Evolutionary conservation across 2,888 invertebrate genomes (phyloP).

Genomic region (Amphipyra tragopoginis): DNA sequence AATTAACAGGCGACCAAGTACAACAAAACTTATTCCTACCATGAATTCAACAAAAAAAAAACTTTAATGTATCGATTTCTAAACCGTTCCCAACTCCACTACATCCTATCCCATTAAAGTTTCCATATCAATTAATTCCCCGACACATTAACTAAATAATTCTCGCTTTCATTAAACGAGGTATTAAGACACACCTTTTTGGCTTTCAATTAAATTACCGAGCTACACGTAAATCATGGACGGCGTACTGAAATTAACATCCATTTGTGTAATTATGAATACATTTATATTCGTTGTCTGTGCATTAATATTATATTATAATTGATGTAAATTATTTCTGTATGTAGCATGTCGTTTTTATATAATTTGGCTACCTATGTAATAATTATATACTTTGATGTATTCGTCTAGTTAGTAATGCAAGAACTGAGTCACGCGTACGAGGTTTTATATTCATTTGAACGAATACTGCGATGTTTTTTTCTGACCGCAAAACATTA

Average conservation of each 20-base stretch:
- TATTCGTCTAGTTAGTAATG: too few relatives aligned
- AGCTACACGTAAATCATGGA: slow-evolving; percentile 53
- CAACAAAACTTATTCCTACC: too few relatives aligned
- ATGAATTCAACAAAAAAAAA: too few relatives aligned
- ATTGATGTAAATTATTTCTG: slow-evolving; percentile 40
- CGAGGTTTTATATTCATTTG: too few relatives aligned
- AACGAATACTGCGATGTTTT: too few relatives aligned
- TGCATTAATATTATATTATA: slow-evolving; percentile 45
- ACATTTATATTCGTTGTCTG: slow-evolving; percentile 29
- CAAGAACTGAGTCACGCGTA: too few relatives aligned
- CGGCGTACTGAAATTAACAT: slow-evolving; percentile 49
- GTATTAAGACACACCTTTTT: slow-evolving; percentile 40
- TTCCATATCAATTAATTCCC: slow-evolving; percentile 41
- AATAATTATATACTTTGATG: too few relatives aligned
- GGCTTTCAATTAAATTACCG: slow-evolving; percentile 55
- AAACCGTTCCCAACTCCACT: too few relatives aligned
- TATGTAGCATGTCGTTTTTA: slow-evolving; percentile 10
- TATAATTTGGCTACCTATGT: slow-evolving; percentile 1
- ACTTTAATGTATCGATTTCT: too few relatives aligned
- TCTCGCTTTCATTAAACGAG: slow-evolving; percentile 14
- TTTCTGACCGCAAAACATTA: too few relatives aligned
- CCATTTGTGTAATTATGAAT: slow-evolving; percentile 58
- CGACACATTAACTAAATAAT: slow-evolving; percentile 25
- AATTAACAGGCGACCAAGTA: too few relatives aligned
- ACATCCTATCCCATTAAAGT: slow-evolving; percentile 22